Percentiles rank a stretch among this genome's conserved stretches.
Conservation (phyloP, 2,113 vertebrate genomes). For the Cygnus atratus region DNA sequence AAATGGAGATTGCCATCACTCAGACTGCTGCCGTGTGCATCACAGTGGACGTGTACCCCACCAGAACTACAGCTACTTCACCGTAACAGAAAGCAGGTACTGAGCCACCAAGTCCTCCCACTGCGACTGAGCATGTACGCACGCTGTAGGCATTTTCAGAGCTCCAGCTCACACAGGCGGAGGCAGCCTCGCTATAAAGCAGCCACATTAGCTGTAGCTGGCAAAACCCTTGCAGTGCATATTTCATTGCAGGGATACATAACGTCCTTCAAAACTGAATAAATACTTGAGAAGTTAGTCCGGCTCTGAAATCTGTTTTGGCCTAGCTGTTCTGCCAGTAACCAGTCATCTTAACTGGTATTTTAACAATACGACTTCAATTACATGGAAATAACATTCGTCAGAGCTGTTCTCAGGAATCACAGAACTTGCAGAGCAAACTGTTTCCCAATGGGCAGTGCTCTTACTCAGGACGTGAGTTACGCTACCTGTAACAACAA, state of each 20-base stretch:
- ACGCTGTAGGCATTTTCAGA: neutral
- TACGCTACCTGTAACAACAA: neutral
- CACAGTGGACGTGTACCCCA: neutral
- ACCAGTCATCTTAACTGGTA: neutral
- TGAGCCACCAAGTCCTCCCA: neutral
- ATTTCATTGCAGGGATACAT: neutral
- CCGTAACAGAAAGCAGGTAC: neutral
- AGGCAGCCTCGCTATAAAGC: neutral
- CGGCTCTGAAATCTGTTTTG: neutral
- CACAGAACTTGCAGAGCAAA: neutral
- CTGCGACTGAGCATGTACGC: neutral
- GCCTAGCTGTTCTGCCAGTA: neutral
- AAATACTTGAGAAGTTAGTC: neutral
- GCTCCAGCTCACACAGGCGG: neutral
- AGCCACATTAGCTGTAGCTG: neutral
- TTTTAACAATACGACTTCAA: slow-evolving; percentile 28
- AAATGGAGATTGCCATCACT: neutral
- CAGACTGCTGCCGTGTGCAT: neutral
- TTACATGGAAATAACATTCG: neutral
- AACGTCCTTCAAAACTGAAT: neutral
- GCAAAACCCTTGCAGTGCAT: neutral
- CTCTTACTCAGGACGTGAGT: neutral
- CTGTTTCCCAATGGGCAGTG: neutral
- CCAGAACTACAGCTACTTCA: neutral
- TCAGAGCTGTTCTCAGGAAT: neutral